These are phyloP conservation scores for Procapra przewalskii DNA, from an alignment of 2,113 vertebrate species.

Conservation along the genomic window DNA sequence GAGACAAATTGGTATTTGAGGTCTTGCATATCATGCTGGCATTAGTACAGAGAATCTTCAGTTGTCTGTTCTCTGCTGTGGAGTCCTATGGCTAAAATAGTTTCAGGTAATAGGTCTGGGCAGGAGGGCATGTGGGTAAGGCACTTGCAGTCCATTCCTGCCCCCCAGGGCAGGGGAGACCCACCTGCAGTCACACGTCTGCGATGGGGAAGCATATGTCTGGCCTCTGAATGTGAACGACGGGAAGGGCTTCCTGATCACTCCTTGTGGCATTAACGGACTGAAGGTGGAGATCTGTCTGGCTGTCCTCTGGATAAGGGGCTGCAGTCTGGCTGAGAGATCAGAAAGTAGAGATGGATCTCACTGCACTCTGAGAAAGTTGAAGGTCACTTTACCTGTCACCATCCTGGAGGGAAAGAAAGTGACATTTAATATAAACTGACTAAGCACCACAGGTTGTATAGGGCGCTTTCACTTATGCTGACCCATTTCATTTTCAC, in stretches of 20 bases:
- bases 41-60: conserved; percentile 65
- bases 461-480: not conserved
- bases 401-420: not conserved
- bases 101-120: not conserved
- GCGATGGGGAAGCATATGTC: not conserved
- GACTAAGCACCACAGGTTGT: not conserved
- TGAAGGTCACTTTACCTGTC: not conserved
- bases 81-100: conserved; percentile 29
- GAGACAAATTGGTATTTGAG: conserved; percentile 73
- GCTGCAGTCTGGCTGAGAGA: not conserved
- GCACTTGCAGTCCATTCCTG: not conserved
- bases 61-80: conserved; percentile 10
- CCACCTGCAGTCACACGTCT: not conserved
- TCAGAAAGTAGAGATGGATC: not conserved
- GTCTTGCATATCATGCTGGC: conserved; percentile 70
- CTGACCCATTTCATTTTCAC: not conserved
- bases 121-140: not conserved
- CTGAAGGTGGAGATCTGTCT: not conserved
- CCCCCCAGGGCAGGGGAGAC: not conserved
- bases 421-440: not conserved
- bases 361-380: not conserved
- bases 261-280: not conserved
- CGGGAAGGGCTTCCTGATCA: not conserved
- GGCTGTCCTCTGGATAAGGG: not conserved
- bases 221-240: not conserved